Conservation (phyloP, 1,140 invertebrate species). For the Brachystomella parvula region DNA sequence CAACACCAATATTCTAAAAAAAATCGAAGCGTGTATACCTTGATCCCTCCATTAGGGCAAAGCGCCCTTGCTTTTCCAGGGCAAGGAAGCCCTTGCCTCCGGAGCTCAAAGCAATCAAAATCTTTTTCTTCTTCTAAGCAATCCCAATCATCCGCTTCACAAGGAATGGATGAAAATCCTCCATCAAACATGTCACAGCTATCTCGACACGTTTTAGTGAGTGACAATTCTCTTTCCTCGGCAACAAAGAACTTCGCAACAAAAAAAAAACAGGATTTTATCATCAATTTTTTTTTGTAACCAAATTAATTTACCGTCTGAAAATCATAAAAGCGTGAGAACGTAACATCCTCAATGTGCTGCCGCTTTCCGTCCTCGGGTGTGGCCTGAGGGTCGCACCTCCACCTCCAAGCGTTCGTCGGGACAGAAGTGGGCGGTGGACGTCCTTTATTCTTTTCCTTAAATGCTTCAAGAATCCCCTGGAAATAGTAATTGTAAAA, state of each 20-base stretch:
- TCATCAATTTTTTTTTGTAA: not conserved
- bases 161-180: constrained; percentile 17
- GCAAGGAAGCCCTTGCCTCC: not conserved
- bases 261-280: too few relatives aligned
- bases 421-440: not conserved
- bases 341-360: constrained; percentile 4
- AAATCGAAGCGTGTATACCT: not conserved
- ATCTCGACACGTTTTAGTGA: constrained; percentile 23
- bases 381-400: constrained; percentile 18
- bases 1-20: not conserved
- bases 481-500: constrained; percentile 18
- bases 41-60: constrained; percentile 19
- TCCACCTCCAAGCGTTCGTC: constrained; percentile 5
- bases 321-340: constrained; percentile 18
- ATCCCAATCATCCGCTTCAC: constrained; percentile 13
- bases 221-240: constrained; percentile 15
- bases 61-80: not conserved
- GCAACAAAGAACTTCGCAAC: constrained; percentile 13
- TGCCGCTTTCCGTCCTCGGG: not conserved
- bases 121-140: constrained; percentile 20
- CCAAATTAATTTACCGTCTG: constrained; percentile 19
- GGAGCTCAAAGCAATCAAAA: constrained; percentile 18
- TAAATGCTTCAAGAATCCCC: constrained; percentile 22
- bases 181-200: constrained; percentile 25
- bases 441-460: constrained; percentile 1